Conservation (phyloP, 92 coral and sea anemone species). For the Porites lobata region DNA sequence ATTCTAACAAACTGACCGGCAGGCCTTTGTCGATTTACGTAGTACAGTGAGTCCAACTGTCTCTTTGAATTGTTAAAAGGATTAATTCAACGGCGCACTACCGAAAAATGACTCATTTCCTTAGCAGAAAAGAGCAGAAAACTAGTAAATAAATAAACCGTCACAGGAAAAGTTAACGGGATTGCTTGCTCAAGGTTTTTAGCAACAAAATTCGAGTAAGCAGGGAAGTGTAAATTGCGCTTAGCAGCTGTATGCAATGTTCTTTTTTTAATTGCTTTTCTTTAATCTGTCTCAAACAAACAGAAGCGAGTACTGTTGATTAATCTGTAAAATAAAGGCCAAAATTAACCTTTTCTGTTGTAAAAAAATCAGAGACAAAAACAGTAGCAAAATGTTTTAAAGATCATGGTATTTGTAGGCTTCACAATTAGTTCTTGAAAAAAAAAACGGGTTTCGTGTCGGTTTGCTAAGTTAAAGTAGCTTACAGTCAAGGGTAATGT, state of each 20-base stretch:
- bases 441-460: background rate
- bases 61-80: background rate
- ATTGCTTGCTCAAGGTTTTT: background rate
- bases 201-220: slow-evolving; percentile 14
- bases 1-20: background rate
- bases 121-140: background rate
- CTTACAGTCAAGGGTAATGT: slow-evolving; percentile 1
- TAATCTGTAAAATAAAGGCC: background rate
- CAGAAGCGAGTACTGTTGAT: slow-evolving; percentile 7
- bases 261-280: slow-evolving; percentile 29
- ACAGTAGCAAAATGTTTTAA: background rate
- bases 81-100: background rate
- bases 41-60: background rate
- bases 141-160: background rate
- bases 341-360: background rate
- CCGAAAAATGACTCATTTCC: background rate
- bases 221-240: slow-evolving; percentile 15
- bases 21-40: background rate
- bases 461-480: background rate
- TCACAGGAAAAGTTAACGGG: background rate
- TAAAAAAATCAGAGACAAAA: background rate
- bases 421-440: background rate
- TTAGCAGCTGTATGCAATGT: slow-evolving; percentile 17
- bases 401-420: background rate
- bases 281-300: slow-evolving; percentile 10